phyloP scores from a whole-genome alignment of 2,113 vertebrate genomes.

The Stegastes partitus region DNA sequence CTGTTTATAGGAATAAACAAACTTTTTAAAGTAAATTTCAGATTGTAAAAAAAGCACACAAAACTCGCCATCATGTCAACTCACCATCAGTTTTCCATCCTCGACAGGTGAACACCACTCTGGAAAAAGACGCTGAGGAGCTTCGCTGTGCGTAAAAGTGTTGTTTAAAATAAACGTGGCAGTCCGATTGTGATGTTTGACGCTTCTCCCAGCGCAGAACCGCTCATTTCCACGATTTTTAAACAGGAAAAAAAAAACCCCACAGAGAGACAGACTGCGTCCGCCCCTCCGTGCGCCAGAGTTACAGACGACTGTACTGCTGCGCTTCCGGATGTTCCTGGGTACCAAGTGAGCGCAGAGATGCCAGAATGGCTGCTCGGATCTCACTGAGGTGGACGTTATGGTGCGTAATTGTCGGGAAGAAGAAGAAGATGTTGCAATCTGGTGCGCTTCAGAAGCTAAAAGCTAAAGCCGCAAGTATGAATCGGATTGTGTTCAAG shows the following conservation, averaged over 20 bases:
- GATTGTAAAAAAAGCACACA: neutral
- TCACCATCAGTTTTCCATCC: slow-evolving; percentile 73
- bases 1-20: neutral
- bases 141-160: slow-evolving; percentile 12
- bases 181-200: slow-evolving; percentile 13
- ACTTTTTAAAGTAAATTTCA: neutral
- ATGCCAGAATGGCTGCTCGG: slow-evolving; percentile 6
- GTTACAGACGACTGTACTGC: slow-evolving; percentile 18
- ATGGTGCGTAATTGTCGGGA: slow-evolving; percentile 42
- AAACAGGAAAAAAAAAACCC: slow-evolving; percentile 1
- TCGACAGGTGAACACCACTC: slow-evolving; percentile 26
- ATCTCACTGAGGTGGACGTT: slow-evolving; percentile 33
- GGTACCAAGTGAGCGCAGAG: slow-evolving; percentile 53
- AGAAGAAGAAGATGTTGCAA: slow-evolving; percentile 21
- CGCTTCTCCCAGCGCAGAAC: neutral
- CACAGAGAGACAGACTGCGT: slow-evolving; percentile 9
- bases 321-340: slow-evolving; percentile 73
- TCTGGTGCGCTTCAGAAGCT: slow-evolving; percentile 6
- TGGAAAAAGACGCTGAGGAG: neutral
- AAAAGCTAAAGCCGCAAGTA: slow-evolving; percentile 55
- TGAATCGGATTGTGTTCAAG: neutral
- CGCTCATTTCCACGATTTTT: slow-evolving; percentile 55
- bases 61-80: slow-evolving; percentile 28
- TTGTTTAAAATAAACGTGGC: slow-evolving; percentile 13
- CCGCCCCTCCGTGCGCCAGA: slow-evolving; percentile 49